Percentiles rank a stretch among this genome's conserved stretches.
Conservation (phyloP, 2,797 vertebrate genomes). For the Esox masquinongy region DNA sequence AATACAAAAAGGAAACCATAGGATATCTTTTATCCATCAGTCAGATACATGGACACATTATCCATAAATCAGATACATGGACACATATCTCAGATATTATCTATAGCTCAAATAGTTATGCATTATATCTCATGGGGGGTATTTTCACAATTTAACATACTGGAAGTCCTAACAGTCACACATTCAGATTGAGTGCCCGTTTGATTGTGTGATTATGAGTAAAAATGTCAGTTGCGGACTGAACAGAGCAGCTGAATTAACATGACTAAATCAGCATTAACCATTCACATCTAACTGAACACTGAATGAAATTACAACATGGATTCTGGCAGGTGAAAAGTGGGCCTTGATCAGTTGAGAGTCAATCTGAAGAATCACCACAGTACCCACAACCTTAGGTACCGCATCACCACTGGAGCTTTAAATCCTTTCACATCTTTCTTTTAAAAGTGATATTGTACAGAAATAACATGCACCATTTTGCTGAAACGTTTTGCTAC, state of each 20-base stretch:
- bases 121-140: conserved; percentile 29
- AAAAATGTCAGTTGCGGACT: conserved; percentile 26
- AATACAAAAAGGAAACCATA: conserved; percentile 16
- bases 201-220: conserved; percentile 54
- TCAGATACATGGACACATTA: conserved; percentile 26
- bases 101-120: conserved; percentile 38
- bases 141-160: conserved; percentile 32
- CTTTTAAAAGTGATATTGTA: conserved; percentile 70
- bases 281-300: conserved; percentile 37
- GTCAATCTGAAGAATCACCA: conserved; percentile 41
- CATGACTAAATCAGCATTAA: conserved; percentile 43
- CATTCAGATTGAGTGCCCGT: conserved; percentile 42
- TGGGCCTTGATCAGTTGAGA: conserved; percentile 37
- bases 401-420: conserved; percentile 55
- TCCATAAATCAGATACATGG: conserved; percentile 42
- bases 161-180: conserved; percentile 38
- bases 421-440: conserved; percentile 38
- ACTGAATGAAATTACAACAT: conserved; percentile 40
- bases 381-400: conserved; percentile 44
- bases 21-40: conserved; percentile 46
- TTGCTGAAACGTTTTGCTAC: conserved; percentile 70
- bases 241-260: conserved; percentile 53
- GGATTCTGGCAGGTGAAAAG: conserved; percentile 35
- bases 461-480: conserved; percentile 73
- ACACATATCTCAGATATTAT: too few species aligned